These are phyloP conservation scores for Drosophila borealis DNA, from an alignment of 2,888 invertebrate species.

Conservation along the genomic window DNA sequence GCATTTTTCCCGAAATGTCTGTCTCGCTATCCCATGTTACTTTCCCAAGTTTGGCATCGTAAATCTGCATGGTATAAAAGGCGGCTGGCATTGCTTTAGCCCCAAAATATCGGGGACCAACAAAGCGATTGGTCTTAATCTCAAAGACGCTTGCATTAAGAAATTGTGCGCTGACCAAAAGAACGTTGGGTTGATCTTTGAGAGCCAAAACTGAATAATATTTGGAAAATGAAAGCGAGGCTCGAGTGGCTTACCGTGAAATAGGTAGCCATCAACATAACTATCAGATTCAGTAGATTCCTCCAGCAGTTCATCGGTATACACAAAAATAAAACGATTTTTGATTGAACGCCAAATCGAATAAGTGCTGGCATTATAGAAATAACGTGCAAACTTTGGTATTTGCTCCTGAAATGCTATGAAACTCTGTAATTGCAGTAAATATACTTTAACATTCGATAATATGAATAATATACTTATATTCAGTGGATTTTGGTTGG, in stretches of 20 bases:
- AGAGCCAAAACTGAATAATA: neutral
- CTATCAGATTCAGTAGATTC: neutral
- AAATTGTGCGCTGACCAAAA: conserved; percentile 66
- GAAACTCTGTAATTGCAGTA: conserved; percentile 55
- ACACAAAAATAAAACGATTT: conserved; percentile 74
- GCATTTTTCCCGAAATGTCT: conserved; percentile 56
- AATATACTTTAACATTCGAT: neutral
- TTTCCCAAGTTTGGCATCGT: conserved; percentile 42
- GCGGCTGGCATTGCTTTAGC: conserved; percentile 38
- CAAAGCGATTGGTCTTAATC: conserved; percentile 80
- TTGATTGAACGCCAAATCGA: conserved; percentile 73
- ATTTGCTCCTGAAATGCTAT: conserved; percentile 81
- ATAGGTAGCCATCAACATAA: conserved; percentile 61
- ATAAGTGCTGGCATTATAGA: conserved; percentile 70
- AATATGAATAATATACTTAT: too few species aligned
- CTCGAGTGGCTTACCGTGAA: conserved; percentile 58
- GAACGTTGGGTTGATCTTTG: conserved; percentile 80
- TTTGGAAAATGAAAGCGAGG: neutral
- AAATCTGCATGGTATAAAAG: conserved; percentile 60
- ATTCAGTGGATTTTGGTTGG: too few species aligned
- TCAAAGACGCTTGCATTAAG: conserved; percentile 62
- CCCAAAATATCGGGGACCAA: conserved; percentile 61
- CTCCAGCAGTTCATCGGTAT: conserved; percentile 53
- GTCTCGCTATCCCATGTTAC: conserved; percentile 31
- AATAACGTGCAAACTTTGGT: conserved; percentile 63